phyloP scores from a whole-genome alignment of 2,888 invertebrate genomes.

The Coenonympha glycerion region DNA sequence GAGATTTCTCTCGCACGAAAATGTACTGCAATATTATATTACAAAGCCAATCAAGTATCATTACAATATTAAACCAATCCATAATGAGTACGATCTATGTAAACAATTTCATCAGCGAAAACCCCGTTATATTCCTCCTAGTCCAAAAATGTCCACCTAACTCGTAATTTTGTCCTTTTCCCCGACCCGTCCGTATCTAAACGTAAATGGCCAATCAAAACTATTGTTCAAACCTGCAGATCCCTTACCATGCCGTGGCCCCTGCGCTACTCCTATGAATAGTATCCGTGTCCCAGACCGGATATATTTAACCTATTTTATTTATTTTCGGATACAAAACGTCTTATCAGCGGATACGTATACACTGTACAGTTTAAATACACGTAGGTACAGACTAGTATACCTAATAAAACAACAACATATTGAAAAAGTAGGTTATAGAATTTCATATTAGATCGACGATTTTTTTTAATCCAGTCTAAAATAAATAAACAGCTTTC shows the following conservation, averaged over 20 bases:
- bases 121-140: too few relatives aligned
- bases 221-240: slow-evolving; percentile 6
- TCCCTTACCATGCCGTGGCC: slow-evolving; percentile 4
- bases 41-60: too few relatives aligned
- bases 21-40: too few relatives aligned
- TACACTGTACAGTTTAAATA: slow-evolving; percentile 48
- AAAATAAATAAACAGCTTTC: too few relatives aligned
- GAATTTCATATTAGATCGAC: too few relatives aligned
- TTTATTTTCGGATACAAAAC: slow-evolving; percentile 73
- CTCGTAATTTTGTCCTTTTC: not conserved
- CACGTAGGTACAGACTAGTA: slow-evolving; percentile 11
- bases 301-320: slow-evolving; percentile 74
- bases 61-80: too few relatives aligned
- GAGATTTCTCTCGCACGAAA: too few relatives aligned
- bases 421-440: too few relatives aligned
- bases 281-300: slow-evolving; percentile 54
- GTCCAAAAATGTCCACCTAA: not conserved
- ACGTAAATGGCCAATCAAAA: slow-evolving; percentile 24
- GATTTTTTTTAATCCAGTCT: too few relatives aligned
- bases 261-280: slow-evolving; percentile 34
- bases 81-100: too few relatives aligned
- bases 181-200: slow-evolving; percentile 17
- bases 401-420: not conserved
- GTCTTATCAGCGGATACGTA: slow-evolving; percentile 66
- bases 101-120: too few relatives aligned